Percentiles rank a stretch among this genome's conserved stretches.
These are phyloP conservation scores for Planococcus citri DNA, from an alignment of 1,140 invertebrate species.

Conservation along the genomic window DNA sequence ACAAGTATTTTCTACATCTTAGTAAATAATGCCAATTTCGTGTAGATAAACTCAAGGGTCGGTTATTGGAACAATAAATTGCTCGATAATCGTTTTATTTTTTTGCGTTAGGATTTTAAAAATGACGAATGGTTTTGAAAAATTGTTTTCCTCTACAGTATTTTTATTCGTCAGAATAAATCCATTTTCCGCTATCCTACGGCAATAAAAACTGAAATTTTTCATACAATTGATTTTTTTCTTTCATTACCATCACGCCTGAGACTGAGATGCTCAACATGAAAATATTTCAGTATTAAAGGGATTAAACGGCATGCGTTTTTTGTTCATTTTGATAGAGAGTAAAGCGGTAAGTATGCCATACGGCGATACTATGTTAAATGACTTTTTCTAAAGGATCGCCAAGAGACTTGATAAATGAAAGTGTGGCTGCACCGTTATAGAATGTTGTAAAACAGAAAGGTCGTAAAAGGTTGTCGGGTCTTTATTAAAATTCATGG, in stretches of 20 bases:
- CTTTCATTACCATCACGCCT: no score
- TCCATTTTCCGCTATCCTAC: neutral
- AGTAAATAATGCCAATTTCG: no score
- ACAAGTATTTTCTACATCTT: no score
- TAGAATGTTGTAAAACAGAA: neutral
- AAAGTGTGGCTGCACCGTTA: neutral
- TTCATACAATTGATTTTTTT: neutral
- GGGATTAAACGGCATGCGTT: neutral
- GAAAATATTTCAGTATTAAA: no score
- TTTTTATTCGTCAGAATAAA: neutral
- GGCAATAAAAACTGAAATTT: neutral
- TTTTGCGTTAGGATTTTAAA: neutral
- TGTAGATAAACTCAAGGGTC: neutral
- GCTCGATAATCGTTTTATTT: slow-evolving; percentile 3
- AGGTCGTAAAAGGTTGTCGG: slow-evolving; percentile 1
- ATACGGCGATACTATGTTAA: neutral
- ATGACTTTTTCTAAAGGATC: slow-evolving; percentile 3
- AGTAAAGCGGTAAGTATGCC: neutral
- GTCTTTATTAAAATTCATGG: slow-evolving; percentile 1
- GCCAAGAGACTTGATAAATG: neutral
- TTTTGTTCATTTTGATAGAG: slow-evolving; percentile 2
- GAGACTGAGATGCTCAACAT: no score
- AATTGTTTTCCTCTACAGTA: neutral
- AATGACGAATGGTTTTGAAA: neutral
- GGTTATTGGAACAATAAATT: neutral